Base-by-base conservation (phyloP, 2,888 invertebrate genomes). In the Apodemia mormo region DNA sequence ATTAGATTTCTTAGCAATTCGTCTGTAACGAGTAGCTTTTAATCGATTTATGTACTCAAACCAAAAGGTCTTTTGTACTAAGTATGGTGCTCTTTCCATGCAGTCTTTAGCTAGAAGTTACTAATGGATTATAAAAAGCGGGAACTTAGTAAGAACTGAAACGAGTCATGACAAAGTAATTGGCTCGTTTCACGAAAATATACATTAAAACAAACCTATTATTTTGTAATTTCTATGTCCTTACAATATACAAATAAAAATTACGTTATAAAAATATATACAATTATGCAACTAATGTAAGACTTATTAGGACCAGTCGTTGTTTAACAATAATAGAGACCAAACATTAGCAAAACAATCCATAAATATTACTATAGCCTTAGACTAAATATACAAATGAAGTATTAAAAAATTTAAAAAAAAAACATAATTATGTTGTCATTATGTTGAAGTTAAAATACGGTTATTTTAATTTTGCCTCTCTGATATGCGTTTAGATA, bases 361-460 rank as follows among this genome's bases (percentile, higher is more conserved):
- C 33, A 61, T 61, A 33, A 33, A 56, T 77, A 77, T 77, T 76
- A 79, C 78, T 79, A 77, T 81, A 80, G 80, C 77, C 81, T 84
- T 82, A 82, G 70, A 68, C 79, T 82, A 80, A 76, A 58, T 56
- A 65, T 43, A 70, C 58, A 58, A 29, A 58, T 58, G 30, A 58
- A 58, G 29, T 58, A 10, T 29, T 58, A 58, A 56, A 58, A 58
- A 30, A 58, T 58, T 2, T 14, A 29, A 56, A 56, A 22, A 43
- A 22, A 22, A 22, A 22, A 22, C 22, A 22, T 22, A 22, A 43
- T 43, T 3, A 52, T 14, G 10, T 58, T 58, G 12, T 58, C 58
- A 58, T 58, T 58, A 30, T 1, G 9, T 58, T 30, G 8, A 22
- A 54, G n/a, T 58, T 58, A 58, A 10, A 45, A 45, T 45, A 45